These are phyloP conservation scores for Cavia porcellus DNA, from an alignment of 2,113 vertebrate genomes.

Conservation along the genomic window DNA sequence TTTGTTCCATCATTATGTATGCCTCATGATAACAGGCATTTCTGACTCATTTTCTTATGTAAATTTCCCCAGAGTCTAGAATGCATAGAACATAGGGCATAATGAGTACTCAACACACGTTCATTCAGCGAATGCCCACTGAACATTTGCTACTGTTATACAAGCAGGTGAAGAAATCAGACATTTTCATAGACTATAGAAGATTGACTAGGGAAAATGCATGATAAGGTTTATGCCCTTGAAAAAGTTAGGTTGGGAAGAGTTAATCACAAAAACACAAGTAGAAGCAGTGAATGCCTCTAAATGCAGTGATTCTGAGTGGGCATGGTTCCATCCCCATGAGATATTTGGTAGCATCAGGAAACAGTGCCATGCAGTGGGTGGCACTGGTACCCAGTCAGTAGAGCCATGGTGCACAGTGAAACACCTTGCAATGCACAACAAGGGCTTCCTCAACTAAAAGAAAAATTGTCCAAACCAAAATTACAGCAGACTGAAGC, in stretches of 20 bases:
- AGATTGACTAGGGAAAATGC: background rate
- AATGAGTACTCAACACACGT: background rate
- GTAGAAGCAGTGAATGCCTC: background rate
- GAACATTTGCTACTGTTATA: accelerated
- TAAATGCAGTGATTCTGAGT: background rate
- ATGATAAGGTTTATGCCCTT: background rate
- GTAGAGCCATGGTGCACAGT: accelerated
- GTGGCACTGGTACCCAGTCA: accelerated
- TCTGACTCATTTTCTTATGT: background rate
- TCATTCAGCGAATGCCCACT: background rate
- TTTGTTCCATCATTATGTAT: background rate
- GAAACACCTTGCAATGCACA: background rate
- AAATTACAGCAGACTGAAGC: background rate
- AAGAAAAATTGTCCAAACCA: background rate
- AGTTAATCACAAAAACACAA: background rate
- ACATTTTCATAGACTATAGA: background rate
- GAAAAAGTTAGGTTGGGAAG: background rate
- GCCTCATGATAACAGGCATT: background rate
- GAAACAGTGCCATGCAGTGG: background rate
- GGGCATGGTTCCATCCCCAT: background rate
- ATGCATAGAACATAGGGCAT: background rate
- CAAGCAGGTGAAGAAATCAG: background rate
- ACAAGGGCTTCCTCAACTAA: background rate
- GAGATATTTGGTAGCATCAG: background rate
- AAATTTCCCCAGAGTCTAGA: background rate